Percentiles rank a stretch among this genome's conserved stretches.
Evolutionary conservation across 2,797 vertebrate genomes (phyloP).

Genomic region (Sternarchorhynchus goeldii): DNA sequence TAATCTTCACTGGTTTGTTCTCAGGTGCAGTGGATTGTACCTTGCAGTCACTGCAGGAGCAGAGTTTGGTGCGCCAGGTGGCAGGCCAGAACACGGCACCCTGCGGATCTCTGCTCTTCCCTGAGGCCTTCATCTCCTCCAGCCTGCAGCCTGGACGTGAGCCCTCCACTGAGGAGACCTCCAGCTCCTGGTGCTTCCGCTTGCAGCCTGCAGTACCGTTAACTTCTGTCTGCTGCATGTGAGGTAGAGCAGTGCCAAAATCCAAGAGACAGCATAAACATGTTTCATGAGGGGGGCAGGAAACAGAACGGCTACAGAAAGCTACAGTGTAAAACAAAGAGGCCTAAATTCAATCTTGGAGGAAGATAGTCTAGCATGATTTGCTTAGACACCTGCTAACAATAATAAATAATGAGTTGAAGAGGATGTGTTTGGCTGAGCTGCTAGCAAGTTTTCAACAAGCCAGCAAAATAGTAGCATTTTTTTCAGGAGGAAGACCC

Average conservation of each 20-base stretch:
- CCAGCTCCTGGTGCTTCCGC: conserved; percentile 62
- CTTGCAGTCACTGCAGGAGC: conserved; percentile 84
- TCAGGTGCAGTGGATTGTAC: conserved; percentile 64
- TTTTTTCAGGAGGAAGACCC: not conserved
- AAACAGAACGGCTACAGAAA: not conserved
- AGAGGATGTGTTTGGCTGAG: too few relatives aligned
- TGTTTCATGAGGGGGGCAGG: not conserved
- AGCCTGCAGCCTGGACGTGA: conserved; percentile 72
- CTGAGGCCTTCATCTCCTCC: conserved; percentile 70
- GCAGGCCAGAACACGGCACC: conserved; percentile 90
- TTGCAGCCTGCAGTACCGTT: conserved; percentile 65
- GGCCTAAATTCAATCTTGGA: too few relatives aligned
- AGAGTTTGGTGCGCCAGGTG: conserved; percentile 87
- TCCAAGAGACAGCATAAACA: not conserved
- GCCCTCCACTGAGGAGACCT: conserved; percentile 33
- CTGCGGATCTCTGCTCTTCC: conserved; percentile 64
- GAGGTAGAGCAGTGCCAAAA: not conserved
- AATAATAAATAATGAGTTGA: too few relatives aligned
- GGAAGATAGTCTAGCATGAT: too few relatives aligned
- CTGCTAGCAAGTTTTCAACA: not conserved
- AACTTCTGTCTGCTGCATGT: conserved; percentile 54
- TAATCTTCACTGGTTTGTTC: not conserved
- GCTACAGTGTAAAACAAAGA: not conserved
- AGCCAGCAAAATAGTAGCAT: not conserved
- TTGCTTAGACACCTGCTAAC: too few relatives aligned